Conservation (phyloP, 2,797 vertebrate genomes). For the Anolis apletophallus region DNA sequence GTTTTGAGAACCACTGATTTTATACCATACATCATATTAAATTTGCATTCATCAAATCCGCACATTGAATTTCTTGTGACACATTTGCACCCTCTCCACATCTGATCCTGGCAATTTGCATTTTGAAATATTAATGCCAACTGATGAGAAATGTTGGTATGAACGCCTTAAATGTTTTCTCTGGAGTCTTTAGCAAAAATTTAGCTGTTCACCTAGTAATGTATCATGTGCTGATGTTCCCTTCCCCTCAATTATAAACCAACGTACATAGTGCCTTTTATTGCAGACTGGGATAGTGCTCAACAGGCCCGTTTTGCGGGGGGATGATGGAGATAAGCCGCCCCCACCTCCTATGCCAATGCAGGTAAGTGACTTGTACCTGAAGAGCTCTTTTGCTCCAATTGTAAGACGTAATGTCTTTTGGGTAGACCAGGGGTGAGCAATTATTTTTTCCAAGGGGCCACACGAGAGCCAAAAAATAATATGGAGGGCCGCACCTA, state of each 20-base stretch:
- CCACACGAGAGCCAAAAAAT: too few relatives aligned
- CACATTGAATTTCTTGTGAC: too few relatives aligned
- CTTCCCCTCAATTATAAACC: too few relatives aligned
- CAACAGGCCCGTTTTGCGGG: conserved; percentile 78
- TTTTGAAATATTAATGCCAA: not conserved
- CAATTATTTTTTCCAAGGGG: too few relatives aligned
- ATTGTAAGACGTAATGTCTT: not conserved
- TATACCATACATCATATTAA: too few relatives aligned
- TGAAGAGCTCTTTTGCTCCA: not conserved
- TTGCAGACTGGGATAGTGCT: conserved; percentile 86
- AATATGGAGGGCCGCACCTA: too few relatives aligned
- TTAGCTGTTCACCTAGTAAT: not conserved
- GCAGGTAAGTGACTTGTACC: conserved; percentile 70
- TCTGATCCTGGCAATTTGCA: not conserved
- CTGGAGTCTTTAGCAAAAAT: not conserved
- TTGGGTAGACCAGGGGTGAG: too few relatives aligned
- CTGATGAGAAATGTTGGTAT: not conserved
- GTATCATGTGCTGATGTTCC: too few relatives aligned
- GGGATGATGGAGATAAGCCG: conserved; percentile 81
- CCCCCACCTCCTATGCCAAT: conserved; percentile 72
- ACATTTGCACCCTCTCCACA: too few relatives aligned
- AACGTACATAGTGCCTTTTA: not conserved
- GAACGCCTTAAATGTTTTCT: not conserved
- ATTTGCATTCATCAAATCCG: too few relatives aligned
- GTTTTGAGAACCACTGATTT: too few relatives aligned